Evolutionary conservation across 2,888 invertebrate species (phyloP).

Genomic region (Eucera pruinosa): DNA sequence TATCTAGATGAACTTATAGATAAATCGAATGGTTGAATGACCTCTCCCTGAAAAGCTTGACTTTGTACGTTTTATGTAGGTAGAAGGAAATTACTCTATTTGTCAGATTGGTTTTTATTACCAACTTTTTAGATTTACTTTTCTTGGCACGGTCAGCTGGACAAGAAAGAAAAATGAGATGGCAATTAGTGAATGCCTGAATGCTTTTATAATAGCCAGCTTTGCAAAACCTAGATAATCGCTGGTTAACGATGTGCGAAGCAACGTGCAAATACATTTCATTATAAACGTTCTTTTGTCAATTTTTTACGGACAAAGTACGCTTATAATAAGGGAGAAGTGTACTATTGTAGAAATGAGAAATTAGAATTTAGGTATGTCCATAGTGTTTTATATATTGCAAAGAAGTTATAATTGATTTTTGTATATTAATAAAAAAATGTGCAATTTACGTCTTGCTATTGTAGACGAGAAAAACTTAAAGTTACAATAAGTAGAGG

Average conservation of each 20-base stretch:
- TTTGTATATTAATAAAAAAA: no score
- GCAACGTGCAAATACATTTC: not conserved
- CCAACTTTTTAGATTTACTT: not conserved
- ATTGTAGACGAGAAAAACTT: no score
- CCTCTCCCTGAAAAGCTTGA: not conserved
- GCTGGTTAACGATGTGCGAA: not conserved
- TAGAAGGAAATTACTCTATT: constrained; percentile 4
- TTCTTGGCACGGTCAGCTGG: not conserved
- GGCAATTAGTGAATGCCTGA: not conserved
- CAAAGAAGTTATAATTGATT: no score
- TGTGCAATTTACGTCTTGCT: no score
- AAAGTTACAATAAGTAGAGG: no score
- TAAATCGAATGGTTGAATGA: not conserved
- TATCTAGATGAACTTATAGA: not conserved
- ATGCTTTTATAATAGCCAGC: not conserved
- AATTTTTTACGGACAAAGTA: not conserved
- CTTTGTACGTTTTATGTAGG: not conserved
- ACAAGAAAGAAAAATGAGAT: not conserved
- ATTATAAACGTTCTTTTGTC: not conserved
- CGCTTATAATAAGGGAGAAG: no score
- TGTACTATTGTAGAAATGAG: no score
- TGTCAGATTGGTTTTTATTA: constrained; percentile 9
- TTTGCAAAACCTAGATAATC: not conserved
- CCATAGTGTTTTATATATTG: no score
- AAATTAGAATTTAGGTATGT: no score